Base-by-base conservation (phyloP, 2,888 invertebrate genomes). In the Sicus ferrugineus region DNA sequence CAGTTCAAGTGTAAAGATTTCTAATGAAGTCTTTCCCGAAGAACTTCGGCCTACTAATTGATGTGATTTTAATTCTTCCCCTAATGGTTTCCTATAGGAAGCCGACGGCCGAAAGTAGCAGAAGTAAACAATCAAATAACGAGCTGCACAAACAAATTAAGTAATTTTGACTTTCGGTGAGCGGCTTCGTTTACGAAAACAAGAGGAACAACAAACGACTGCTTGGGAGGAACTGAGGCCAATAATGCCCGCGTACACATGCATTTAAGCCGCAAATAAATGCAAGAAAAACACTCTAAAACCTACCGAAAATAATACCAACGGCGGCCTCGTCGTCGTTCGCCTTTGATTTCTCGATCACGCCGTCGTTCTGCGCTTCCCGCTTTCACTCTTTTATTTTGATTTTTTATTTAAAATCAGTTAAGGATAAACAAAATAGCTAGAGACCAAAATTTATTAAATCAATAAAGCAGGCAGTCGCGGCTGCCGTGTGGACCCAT, bases 251-350 rank as follows among this genome's bases (percentile, higher is more conserved):
- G 50, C 31, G 50, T 50, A 50, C 50, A 52, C 48, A 64, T 54
- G 65, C 65, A 54, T 65, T 65, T 65, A 65, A 65, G 65, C 38
- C 38, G 65, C 65, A 65, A 54, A 65, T 23, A 65, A 65, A 54
- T 34, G 38, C 23, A 65, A 65, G 65, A 65, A 65, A 65, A 65
- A 54, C 65, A 65, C 65, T 65, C 38, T 26, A 65, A 54, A 65
- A 65, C 38, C 65, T 54, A 52, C 54, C 54, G 38, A 54, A 65
- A 65, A 65, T 54, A 38, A 52, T 38, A 65, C 23, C 30, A 56
- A 9, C 56, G 46, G 66, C 66, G 56, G 66, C 46, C 50, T 46
- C 58, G 31, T 66, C 42, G 14, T 38, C 28, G 48, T 50, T 52
- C 26, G 19, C 64, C 52, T 48, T 50, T 30, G 11, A 1, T 48